Percentiles rank a stretch among this genome's conserved stretches.
These are phyloP conservation scores for Zeugodacus cucurbitae DNA, from an alignment of 1,140 invertebrate species.

Conservation along the genomic window DNA sequence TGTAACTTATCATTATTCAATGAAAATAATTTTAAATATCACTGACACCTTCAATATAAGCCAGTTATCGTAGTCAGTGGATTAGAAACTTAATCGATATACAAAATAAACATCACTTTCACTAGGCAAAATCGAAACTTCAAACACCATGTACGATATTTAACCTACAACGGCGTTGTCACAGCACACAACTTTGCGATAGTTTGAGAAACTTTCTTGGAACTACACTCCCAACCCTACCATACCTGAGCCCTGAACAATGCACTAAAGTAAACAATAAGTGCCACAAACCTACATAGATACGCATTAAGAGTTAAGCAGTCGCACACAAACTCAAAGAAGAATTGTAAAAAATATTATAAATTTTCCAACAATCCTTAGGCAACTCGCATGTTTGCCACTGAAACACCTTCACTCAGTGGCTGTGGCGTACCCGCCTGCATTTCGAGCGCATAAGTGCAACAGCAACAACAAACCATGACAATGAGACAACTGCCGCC, in stretches of 20 bases:
- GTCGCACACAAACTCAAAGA: neutral
- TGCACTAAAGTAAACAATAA: neutral
- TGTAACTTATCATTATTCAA: no score
- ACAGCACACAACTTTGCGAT: neutral
- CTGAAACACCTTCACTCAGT: neutral
- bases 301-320: neutral
- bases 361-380: neutral
- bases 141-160: neutral
- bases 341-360: neutral
- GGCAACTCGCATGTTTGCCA: neutral
- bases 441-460: neutral
- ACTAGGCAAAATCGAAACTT: neutral
- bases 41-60: neutral
- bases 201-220: neutral
- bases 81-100: neutral
- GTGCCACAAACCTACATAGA: neutral
- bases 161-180: neutral
- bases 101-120: neutral
- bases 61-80: neutral
- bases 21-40: no score
- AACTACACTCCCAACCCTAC: neutral
- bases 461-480: neutral
- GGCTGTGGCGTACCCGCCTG: neutral
- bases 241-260: neutral
- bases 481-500: neutral